A percentile compares a stretch with the other conserved stretches of the same genome.
Conservation (phyloP, 2,113 vertebrate species). For the Mystacornis crossleyi region DNA sequence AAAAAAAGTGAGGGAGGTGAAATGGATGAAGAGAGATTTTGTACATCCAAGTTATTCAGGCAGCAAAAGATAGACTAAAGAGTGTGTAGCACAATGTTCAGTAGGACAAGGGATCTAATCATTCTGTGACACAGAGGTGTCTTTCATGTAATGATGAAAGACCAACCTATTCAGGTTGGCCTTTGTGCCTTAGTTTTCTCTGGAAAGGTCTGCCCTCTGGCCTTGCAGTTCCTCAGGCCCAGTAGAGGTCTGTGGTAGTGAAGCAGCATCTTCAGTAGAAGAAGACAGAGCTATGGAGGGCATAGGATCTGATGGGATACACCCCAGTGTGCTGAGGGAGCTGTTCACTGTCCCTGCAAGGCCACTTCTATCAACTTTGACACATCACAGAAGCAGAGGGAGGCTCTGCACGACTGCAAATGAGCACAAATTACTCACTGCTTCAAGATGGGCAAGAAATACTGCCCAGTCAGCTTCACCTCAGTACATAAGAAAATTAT, state of each 20-base stretch:
- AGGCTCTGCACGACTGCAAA: not conserved
- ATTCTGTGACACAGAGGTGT: not conserved
- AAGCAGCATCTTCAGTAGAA: not conserved
- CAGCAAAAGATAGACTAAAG: not conserved
- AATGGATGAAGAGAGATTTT: not conserved
- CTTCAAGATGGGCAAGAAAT: not conserved
- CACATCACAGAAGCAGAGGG: not conserved
- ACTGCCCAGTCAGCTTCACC: not conserved
- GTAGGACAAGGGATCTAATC: not conserved
- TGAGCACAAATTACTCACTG: not conserved
- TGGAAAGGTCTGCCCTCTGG: not conserved
- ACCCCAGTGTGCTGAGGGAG: not conserved
- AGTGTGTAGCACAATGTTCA: not conserved
- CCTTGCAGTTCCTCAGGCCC: not conserved
- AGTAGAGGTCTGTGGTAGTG: not conserved
- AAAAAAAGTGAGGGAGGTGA: not conserved
- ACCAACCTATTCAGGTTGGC: not conserved
- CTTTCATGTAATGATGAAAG: not conserved
- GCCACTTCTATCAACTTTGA: not conserved
- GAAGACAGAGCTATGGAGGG: not conserved
- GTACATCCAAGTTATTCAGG: not conserved
- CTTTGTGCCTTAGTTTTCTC: not conserved
- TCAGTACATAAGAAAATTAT: not conserved
- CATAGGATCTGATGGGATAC: not conserved
- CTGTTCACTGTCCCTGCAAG: not conserved